A percentile compares a stretch with the other conserved stretches of the same genome.
These are phyloP conservation scores for Anoplophora glabripennis DNA, from an alignment of 1,140 invertebrate species.

Conservation along the genomic window DNA sequence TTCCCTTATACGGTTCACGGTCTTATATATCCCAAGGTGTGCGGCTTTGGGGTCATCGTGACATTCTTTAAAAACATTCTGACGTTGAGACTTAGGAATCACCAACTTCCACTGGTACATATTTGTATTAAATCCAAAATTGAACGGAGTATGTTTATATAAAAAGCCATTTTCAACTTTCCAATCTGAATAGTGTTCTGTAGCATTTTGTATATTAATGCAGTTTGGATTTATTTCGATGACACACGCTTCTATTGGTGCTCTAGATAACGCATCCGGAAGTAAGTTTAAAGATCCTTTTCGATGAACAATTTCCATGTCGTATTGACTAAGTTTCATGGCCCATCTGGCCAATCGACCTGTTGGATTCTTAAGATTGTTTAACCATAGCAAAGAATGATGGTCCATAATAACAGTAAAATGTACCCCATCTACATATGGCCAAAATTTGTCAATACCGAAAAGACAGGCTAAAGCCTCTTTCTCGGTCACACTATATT, in stretches of 20 bases:
- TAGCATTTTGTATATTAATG: conserved; percentile 4
- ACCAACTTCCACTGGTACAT: conserved; percentile 23
- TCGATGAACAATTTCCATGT: not conserved
- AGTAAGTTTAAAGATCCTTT: conserved; percentile 6
- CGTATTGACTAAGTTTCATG: conserved; percentile 9
- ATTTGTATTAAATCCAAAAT: not conserved
- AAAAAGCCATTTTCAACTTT: conserved; percentile 9
- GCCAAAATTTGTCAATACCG: conserved; percentile 47
- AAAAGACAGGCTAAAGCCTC: conserved; percentile 52
- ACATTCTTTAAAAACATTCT: conserved; percentile 8
- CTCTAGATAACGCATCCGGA: conserved; percentile 4
- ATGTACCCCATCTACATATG: conserved; percentile 47
- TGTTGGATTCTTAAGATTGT: conserved; percentile 13
- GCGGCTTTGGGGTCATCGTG: conserved; percentile 19
- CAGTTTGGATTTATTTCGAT: conserved; percentile 5
- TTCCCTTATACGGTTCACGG: conserved; percentile 14
- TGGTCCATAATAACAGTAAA: conserved; percentile 51
- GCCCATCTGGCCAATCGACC: conserved; percentile 31
- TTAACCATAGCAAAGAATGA: conserved; percentile 12
- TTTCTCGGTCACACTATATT: conserved; percentile 50
- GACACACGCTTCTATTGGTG: not conserved
- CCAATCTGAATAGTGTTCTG: conserved; percentile 12
- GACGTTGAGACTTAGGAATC: conserved; percentile 14
- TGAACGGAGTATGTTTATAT: conserved; percentile 13
- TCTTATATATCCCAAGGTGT: conserved; percentile 26